Percentiles rank a stretch among this genome's conserved stretches.
Evolutionary conservation across 2,888 invertebrate species (phyloP).

Genomic region (Scrobipalpa costella): DNA sequence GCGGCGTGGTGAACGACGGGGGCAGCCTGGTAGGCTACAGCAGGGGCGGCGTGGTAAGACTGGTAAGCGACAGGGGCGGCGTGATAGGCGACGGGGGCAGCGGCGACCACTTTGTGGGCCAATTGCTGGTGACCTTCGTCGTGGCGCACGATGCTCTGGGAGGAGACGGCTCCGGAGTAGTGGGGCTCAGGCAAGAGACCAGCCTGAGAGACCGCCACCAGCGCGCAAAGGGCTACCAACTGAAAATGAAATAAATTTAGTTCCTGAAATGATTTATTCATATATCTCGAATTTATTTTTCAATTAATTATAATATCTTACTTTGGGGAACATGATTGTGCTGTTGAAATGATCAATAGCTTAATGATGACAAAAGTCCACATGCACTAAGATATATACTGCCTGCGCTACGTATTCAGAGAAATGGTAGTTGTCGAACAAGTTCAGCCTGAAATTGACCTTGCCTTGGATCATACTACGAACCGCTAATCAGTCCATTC

Average conservation of each 20-base stretch:
- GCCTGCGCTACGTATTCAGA: slow-evolving; percentile 42
- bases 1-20: slow-evolving; percentile 30
- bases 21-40: slow-evolving; percentile 27
- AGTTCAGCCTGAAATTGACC: slow-evolving; percentile 36
- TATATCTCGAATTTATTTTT: neutral
- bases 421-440: slow-evolving; percentile 46
- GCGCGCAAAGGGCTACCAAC: slow-evolving; percentile 44
- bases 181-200: slow-evolving; percentile 56
- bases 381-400: slow-evolving; percentile 49
- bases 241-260: slow-evolving; percentile 33
- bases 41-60: slow-evolving; percentile 41
- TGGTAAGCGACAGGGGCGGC: slow-evolving; percentile 44
- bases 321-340: slow-evolving; percentile 57
- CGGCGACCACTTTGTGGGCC: slow-evolving; percentile 41
- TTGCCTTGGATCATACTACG: slow-evolving; percentile 24
- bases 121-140: slow-evolving; percentile 51
- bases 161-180: slow-evolving; percentile 58
- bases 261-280: neutral
- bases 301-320: slow-evolving; percentile 30
- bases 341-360: slow-evolving; percentile 37
- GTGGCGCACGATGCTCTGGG: slow-evolving; percentile 59
- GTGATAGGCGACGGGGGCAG: slow-evolving; percentile 41
- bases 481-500: neutral
- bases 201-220: slow-evolving; percentile 47
- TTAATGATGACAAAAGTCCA: slow-evolving; percentile 44